A percentile compares a stretch with the other conserved stretches of the same genome.
phyloP scores from a whole-genome alignment of 2,888 invertebrate genomes.

The Lamellibrachia satsuma region DNA sequence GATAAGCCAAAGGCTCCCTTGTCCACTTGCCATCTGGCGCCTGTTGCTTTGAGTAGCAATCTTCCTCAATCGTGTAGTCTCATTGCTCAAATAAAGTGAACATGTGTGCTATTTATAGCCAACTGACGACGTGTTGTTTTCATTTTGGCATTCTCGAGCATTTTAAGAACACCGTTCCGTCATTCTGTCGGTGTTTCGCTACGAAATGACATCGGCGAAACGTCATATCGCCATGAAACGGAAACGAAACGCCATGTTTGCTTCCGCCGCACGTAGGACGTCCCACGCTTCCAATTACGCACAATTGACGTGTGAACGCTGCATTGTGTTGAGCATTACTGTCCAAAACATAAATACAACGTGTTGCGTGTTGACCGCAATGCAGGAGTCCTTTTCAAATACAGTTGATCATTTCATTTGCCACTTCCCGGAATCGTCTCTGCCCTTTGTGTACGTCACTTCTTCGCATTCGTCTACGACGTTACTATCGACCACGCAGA shows the following conservation, averaged over 20 bases:
- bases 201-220: not conserved
- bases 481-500: not conserved
- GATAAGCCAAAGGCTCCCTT: too few relatives aligned
- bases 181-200: not conserved
- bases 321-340: not conserved
- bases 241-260: not conserved
- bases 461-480: not conserved
- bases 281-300: not conserved
- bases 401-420: not conserved
- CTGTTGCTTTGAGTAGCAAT: too few relatives aligned
- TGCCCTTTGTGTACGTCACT: not conserved
- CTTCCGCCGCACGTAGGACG: constrained; percentile 1
- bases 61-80: too few relatives aligned
- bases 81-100: too few relatives aligned
- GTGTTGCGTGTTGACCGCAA: not conserved
- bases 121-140: not conserved
- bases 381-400: not conserved
- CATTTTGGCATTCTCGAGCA: not conserved
- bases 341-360: not conserved
- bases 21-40: too few relatives aligned
- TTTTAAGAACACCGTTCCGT: not conserved
- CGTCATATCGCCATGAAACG: not conserved
- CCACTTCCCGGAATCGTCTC: not conserved
- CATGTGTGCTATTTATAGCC: not conserved
- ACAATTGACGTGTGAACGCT: not conserved